Conservation (phyloP, 2,888 invertebrate genomes). For the Drosophila incognita region DNA sequence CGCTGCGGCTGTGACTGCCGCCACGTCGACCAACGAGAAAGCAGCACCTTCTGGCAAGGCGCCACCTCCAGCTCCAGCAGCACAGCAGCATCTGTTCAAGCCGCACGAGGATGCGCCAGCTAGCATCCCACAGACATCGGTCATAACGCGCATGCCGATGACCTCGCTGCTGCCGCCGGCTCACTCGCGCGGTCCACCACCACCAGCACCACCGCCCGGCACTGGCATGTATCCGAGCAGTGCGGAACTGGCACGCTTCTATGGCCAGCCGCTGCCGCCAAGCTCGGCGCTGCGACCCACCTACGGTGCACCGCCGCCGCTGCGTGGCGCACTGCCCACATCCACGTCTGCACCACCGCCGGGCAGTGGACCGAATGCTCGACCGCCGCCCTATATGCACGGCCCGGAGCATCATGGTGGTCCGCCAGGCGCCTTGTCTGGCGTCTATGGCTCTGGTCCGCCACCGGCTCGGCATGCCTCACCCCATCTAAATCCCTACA, state of each 20-base stretch:
- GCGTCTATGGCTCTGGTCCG: slow-evolving; percentile 68
- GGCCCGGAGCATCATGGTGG: slow-evolving; percentile 70
- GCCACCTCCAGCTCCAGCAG: slow-evolving; percentile 70
- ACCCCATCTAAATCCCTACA: slow-evolving; percentile 82
- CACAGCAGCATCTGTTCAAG: slow-evolving; percentile 86
- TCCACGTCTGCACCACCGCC: slow-evolving; percentile 33
- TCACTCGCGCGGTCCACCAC: slow-evolving; percentile 60
- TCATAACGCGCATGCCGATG: slow-evolving; percentile 87
- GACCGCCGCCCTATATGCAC: slow-evolving; percentile 67
- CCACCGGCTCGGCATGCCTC: slow-evolving; percentile 82
- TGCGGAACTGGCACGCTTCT: slow-evolving; percentile 77
- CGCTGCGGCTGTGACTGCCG: slow-evolving; percentile 86
- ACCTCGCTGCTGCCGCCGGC: slow-evolving; percentile 52
- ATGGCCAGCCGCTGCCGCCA: slow-evolving; percentile 69
- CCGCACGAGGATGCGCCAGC: slow-evolving; percentile 79
- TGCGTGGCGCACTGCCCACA: slow-evolving; percentile 73
- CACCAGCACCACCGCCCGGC: slow-evolving; percentile 17
- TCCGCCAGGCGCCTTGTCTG: slow-evolving; percentile 40
- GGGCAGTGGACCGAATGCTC: slow-evolving; percentile 49
- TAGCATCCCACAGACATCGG: slow-evolving; percentile 85
- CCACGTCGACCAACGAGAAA: slow-evolving; percentile 60
- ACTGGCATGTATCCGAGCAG: slow-evolving; percentile 69
- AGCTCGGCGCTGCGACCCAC: slow-evolving; percentile 79
- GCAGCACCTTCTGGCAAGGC: slow-evolving; percentile 31
- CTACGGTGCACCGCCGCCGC: slow-evolving; percentile 84